These are phyloP conservation scores for Leptopilina boulardi DNA, from an alignment of 1,140 invertebrate genomes.

Conservation along the genomic window DNA sequence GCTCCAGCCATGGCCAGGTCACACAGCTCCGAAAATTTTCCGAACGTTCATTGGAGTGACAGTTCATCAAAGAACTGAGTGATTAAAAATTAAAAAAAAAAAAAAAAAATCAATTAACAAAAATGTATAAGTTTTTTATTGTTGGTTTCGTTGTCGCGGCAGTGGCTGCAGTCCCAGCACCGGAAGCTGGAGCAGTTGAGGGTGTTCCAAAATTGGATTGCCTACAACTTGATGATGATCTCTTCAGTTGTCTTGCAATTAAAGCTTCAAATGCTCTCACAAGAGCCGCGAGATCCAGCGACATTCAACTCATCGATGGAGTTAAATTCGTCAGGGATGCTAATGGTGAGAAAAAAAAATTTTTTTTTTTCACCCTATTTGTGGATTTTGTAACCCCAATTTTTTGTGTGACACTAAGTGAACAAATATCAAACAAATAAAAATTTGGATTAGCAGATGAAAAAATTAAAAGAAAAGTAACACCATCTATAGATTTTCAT, in stretches of 20 bases:
- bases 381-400: background rate
- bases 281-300: conserved; percentile 77
- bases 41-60: conserved; percentile 49
- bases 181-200: conserved; percentile 40
- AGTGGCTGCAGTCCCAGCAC: conserved; percentile 62
- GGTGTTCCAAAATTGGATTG: conserved; percentile 62
- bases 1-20: conserved; percentile 67
- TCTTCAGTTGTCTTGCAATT: conserved; percentile 78
- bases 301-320: conserved; percentile 78
- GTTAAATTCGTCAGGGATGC: conserved; percentile 77
- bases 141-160: conserved; percentile 64
- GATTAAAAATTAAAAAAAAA: no score
- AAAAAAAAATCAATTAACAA: conserved; percentile 23
- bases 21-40: conserved; percentile 74
- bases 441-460: background rate
- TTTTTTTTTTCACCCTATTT: background rate
- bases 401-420: no score
- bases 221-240: conserved; percentile 70
- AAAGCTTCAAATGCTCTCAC: conserved; percentile 78
- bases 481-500: no score
- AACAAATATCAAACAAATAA: no score
- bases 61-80: conserved; percentile 33
- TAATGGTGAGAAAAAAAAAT: conserved; percentile 63
- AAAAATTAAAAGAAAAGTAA: no score
- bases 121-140: conserved; percentile 67